Conservation (phyloP, 1,140 invertebrate species). For the Galleria mellonella region DNA sequence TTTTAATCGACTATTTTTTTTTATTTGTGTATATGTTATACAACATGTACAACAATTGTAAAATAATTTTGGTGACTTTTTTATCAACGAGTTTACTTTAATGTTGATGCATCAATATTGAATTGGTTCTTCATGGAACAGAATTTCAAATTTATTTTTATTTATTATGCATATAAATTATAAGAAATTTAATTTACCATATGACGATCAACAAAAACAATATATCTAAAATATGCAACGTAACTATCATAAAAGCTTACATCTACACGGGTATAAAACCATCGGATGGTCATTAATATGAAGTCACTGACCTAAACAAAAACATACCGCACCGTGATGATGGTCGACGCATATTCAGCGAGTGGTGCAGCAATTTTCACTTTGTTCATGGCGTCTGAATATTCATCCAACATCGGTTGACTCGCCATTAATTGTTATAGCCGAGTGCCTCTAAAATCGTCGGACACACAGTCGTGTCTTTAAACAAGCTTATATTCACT, state of each 20-base stretch:
- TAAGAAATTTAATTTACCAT: no score
- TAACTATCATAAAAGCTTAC: neutral
- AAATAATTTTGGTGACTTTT: no score
- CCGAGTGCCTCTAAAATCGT: constrained; percentile 31
- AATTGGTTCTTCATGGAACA: no score
- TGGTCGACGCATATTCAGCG: constrained; percentile 48
- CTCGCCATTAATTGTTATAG: constrained; percentile 65
- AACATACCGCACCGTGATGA: constrained; percentile 31
- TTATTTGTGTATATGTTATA: no score
- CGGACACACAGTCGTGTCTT: constrained; percentile 17
- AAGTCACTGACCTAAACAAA: constrained; percentile 50
- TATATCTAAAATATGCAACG: neutral
- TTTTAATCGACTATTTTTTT: no score
- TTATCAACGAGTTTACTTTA: no score
- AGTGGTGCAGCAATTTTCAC: constrained; percentile 51
- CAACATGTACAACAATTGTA: no score
- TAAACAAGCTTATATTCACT: neutral
- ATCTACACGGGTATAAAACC: neutral
- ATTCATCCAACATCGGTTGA: constrained; percentile 58
- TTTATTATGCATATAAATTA: no score
- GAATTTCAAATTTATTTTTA: no score
- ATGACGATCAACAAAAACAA: no score
- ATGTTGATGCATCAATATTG: no score
- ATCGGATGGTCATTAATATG: constrained; percentile 10
- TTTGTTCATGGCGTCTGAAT: constrained; percentile 65